Evolutionary conservation across 2,113 vertebrate species (phyloP).

Genomic region (Ciconia stormi): DNA sequence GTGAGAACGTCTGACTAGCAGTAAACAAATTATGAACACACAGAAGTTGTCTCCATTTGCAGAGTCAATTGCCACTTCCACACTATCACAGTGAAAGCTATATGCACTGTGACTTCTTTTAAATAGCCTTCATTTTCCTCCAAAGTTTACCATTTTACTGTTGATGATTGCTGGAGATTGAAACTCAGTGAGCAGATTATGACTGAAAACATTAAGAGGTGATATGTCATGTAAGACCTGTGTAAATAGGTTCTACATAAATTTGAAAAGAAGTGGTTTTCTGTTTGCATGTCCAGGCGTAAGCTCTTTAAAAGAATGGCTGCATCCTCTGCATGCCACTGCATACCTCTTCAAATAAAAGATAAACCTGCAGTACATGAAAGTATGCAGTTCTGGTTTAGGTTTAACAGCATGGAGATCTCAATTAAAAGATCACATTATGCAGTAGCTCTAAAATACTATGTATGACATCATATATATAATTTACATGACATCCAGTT

Average conservation of each 20-base stretch:
- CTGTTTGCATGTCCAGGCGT: not conserved
- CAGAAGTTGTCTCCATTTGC: not conserved
- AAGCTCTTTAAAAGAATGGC: not conserved
- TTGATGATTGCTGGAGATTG: not conserved
- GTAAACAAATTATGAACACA: not conserved
- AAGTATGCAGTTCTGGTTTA: not conserved
- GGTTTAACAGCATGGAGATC: not conserved
- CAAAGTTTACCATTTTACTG: not conserved
- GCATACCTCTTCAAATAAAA: not conserved
- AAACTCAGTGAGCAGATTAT: not conserved
- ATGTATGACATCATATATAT: not conserved
- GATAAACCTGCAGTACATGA: not conserved
- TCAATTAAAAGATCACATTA: not conserved
- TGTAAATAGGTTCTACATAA: not conserved
- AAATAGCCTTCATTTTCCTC: not conserved
- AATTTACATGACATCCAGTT: not conserved
- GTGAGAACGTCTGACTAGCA: not conserved
- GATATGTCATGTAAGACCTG: not conserved
- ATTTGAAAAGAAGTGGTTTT: not conserved
- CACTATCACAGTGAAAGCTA: not conserved
- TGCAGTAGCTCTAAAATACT: not conserved
- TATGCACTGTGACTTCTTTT: not conserved
- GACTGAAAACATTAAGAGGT: not conserved
- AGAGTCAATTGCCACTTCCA: not conserved
- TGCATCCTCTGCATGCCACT: not conserved